phyloP scores from a whole-genome alignment of 2,797 vertebrate genomes.

The Bothrops alternatus region DNA sequence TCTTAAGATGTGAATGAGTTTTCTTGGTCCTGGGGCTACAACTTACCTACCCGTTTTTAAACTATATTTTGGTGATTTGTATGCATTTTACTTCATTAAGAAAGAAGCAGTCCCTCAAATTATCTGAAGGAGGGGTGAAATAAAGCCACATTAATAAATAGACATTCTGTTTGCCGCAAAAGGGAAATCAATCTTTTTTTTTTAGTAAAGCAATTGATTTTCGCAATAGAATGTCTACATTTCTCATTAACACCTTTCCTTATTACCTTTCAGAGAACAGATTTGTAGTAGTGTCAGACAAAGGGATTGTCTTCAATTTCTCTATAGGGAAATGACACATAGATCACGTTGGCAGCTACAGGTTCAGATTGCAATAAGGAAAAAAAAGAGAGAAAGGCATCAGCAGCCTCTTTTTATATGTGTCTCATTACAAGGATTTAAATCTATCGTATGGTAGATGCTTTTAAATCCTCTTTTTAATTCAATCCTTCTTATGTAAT shows the following conservation, averaged over 20 bases:
- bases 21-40: neutral
- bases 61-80: neutral
- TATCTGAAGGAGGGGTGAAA: neutral
- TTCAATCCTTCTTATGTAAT: slow-evolving; percentile 49
- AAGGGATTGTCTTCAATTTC: slow-evolving; percentile 25
- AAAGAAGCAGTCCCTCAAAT: neutral
- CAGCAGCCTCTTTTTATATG: neutral
- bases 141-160: neutral
- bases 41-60: neutral
- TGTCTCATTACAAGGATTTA: slow-evolving; percentile 43
- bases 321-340: slow-evolving; percentile 40
- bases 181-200: neutral
- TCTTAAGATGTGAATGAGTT: neutral
- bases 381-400: neutral
- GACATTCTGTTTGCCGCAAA: neutral
- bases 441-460: slow-evolving; percentile 40
- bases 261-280: slow-evolving; percentile 3
- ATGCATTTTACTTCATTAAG: neutral
- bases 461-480: slow-evolving; percentile 58
- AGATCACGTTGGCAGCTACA: slow-evolving; percentile 49
- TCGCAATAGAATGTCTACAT: neutral
- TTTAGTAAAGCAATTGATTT: neutral
- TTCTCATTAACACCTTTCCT: slow-evolving; percentile 19
- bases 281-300: neutral
- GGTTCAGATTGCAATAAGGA: slow-evolving; percentile 5